A percentile compares a stretch with the other conserved stretches of the same genome.
Conservation (phyloP, 2,113 vertebrate species). For the Ivindomyrus marchei region DNA sequence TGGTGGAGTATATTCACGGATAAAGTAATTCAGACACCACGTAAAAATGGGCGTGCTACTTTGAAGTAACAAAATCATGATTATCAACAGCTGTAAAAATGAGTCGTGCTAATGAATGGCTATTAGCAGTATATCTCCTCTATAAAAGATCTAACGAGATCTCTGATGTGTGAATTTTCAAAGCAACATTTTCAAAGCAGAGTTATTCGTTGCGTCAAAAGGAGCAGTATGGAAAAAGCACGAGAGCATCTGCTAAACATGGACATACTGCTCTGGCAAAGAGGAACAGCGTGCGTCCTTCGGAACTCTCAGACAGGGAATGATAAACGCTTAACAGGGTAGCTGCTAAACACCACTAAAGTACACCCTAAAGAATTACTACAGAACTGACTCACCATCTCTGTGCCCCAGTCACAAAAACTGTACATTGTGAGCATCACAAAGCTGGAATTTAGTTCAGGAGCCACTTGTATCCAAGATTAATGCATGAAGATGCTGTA, state of each 20-base stretch:
- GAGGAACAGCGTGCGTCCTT: not conserved
- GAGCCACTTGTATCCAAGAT: not conserved
- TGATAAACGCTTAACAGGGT: no score
- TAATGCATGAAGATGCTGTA: not conserved
- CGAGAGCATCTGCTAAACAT: not conserved
- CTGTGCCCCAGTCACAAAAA: not conserved
- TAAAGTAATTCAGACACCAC: not conserved
- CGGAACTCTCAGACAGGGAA: no score
- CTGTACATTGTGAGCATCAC: not conserved
- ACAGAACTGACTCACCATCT: not conserved
- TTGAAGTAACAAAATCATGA: not conserved
- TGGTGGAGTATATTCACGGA: not conserved
- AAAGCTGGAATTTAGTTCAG: not conserved
- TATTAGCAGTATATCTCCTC: not conserved
- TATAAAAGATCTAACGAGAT: not conserved
- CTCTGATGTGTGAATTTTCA: not conserved
- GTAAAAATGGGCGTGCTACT: not conserved
- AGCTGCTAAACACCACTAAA: no score
- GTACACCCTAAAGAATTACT: not conserved
- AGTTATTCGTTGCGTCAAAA: not conserved
- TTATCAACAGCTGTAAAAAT: not conserved
- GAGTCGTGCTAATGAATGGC: not conserved
- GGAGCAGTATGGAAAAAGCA: not conserved
- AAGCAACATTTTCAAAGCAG: not conserved
- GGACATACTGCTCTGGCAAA: not conserved